Conservation (phyloP, 2,888 invertebrate genomes). For the Cephonodes hylas region DNA sequence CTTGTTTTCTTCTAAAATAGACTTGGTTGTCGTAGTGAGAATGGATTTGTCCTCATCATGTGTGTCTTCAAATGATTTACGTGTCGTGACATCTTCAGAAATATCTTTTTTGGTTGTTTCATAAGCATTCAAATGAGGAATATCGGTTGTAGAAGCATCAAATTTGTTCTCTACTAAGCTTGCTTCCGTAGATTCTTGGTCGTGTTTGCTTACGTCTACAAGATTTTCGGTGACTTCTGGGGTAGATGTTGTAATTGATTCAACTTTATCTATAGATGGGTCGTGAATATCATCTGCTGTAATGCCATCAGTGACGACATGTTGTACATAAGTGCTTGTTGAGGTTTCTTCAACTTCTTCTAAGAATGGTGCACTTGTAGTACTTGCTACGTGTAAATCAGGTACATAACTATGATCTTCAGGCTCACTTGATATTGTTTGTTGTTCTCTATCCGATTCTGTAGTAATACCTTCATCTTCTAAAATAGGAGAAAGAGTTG, state of each 20-base stretch:
- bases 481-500: slow-evolving; percentile 18
- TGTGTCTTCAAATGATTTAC: slow-evolving; percentile 10
- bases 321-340: slow-evolving; percentile 22
- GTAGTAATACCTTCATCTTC: slow-evolving; percentile 23
- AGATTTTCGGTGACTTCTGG: not conserved
- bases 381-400: slow-evolving; percentile 18
- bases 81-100: not conserved
- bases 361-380: slow-evolving; percentile 23
- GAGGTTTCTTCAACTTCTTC: slow-evolving; percentile 35
- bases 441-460: slow-evolving; percentile 18
- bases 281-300: slow-evolving; percentile 23
- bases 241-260: not conserved
- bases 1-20: not conserved
- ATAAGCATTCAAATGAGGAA: slow-evolving; percentile 1
- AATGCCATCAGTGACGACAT: slow-evolving; percentile 27
- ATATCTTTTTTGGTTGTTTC: not conserved
- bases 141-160: slow-evolving; percentile 15
- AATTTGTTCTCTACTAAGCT: not conserved
- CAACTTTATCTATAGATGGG: slow-evolving; percentile 14
- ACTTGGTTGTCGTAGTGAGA: slow-evolving; percentile 3
- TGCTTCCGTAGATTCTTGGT: not conserved
- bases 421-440: not conserved
- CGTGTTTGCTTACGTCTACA: not conserved
- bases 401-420: slow-evolving; percentile 5
- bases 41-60: slow-evolving; percentile 19